Evolutionary conservation across 2,113 vertebrate genomes (phyloP).

Genomic region (Clarias gariepinus): DNA sequence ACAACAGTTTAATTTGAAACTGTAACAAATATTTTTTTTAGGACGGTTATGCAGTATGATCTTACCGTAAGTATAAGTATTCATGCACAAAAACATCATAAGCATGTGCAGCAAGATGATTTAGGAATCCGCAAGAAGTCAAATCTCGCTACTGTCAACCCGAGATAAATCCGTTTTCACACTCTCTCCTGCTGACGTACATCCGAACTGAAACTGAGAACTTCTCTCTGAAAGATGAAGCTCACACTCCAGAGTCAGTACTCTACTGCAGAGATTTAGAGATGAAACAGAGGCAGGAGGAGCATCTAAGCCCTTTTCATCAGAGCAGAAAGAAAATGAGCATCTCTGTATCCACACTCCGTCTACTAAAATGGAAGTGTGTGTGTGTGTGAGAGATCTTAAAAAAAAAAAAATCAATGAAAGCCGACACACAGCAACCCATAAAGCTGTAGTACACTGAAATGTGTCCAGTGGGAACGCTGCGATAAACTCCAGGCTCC

Average conservation of each 20-base stretch:
- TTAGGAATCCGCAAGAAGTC: neutral
- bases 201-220: neutral
- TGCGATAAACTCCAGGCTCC: conserved; percentile 19
- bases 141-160: neutral
- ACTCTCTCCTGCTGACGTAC: neutral
- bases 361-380: neutral
- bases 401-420: neutral
- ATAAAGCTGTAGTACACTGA: conserved; percentile 8
- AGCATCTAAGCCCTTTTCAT: neutral
- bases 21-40: too few species aligned
- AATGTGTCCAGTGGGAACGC: conserved; percentile 22
- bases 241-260: neutral
- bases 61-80: neutral
- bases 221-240: neutral
- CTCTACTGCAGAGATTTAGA: neutral
- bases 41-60: neutral
- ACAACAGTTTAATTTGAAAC: too few species aligned
- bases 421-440: neutral
- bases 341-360: neutral
- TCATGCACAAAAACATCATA: neutral
- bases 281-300: neutral
- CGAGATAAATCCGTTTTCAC: neutral
- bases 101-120: neutral
- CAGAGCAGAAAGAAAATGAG: neutral
- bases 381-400: neutral